Base-by-base conservation (phyloP, 2,797 vertebrate genomes). In the Hapalemur alaotrensis region DNA sequence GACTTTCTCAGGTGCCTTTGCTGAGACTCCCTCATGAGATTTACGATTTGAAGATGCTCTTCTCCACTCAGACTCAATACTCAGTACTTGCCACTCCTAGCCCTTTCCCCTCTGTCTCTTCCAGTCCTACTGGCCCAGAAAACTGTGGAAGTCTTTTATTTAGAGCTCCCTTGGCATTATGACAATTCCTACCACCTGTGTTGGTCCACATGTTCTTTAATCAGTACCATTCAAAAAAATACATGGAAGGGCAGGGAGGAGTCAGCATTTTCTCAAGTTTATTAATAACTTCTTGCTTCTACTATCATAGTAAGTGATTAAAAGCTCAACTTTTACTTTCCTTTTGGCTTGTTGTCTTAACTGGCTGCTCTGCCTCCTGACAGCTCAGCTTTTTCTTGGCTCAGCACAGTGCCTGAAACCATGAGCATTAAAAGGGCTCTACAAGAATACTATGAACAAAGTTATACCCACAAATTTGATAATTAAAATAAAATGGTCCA, bases 121-220 rank as follows among this genome's bases (percentile, higher is more conserved):
- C 8, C 17, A 65, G 1, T 22, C 2, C 4, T 20, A 1, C 11
- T 46, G 14, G 2, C 14, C 23, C 22, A 15, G 30, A 48, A 54
- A 23, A 28, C 76, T 76, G 0, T 3, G 82, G 25, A 13, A 7
- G 52, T 8, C 32, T 46, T 46, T 20, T 70, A 4, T 83, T 61
- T 11, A 7, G 48, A 43, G 52, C 1, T 25, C 4, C 30, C 4
- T 20, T 81, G 28, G 20, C 41, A 48, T 2, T 72, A 4, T 48
- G 38, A 78, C 38, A 72, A 70, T 89, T 83, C 23, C 32, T 70
- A 88, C 61, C 11, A 15, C 13, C 9, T 48, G 41, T 14, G 22
- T 79, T 48, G 0, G 41, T 18, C 23, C 70, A 72, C 9, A 46
- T 41, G 5, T 30, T 63, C 46, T n/a, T 79, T 28, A 57, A 25